A percentile compares a stretch with the other conserved stretches of the same genome.
Conservation (phyloP, 2,888 invertebrate genomes). For the Choristoneura rosaceana region DNA sequence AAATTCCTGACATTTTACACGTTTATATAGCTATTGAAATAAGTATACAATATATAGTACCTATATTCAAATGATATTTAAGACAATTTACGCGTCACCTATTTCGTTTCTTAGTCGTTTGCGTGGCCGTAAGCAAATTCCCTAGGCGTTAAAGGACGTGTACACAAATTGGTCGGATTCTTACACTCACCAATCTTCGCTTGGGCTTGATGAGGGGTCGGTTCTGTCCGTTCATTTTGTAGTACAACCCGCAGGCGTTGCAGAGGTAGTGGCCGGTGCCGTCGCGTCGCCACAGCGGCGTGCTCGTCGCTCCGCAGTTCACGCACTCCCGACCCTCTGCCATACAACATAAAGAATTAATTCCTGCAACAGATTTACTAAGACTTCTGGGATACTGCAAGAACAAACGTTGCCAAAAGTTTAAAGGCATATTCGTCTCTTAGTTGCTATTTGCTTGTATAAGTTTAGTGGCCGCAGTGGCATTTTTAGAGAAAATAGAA, state of each 20-base stretch:
- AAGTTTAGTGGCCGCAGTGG: constrained; percentile 15
- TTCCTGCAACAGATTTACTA: not conserved
- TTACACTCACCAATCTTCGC: constrained; percentile 98
- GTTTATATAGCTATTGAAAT: not conserved
- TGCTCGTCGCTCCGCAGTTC: constrained; percentile 99
- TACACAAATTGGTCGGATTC: constrained; percentile 82
- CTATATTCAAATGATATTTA: constrained; percentile 20
- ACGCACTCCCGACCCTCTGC: constrained; percentile 99
- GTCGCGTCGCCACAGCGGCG: constrained; percentile 98
- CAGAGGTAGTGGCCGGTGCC: constrained; percentile 99
- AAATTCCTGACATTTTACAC: constrained; percentile 26
- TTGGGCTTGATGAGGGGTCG: constrained; percentile 99
- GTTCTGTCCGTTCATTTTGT: constrained; percentile 99
- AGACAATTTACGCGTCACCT: constrained; percentile 18
- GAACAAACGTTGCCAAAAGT: constrained; percentile 30
- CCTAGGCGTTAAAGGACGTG: constrained; percentile 24
- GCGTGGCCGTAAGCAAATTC: not conserved
- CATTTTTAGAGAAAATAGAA: constrained; percentile 12
- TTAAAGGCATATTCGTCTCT: not conserved
- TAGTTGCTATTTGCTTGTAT: constrained; percentile 2
- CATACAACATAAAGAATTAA: constrained; percentile 52
- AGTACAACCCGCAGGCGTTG: constrained; percentile 99
- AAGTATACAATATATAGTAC: not conserved
- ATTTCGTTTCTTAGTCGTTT: constrained; percentile 3
- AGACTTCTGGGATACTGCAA: constrained; percentile 9